Evolutionary conservation across 1,140 invertebrate species (phyloP).

Genomic region (Cyclina sinensis): DNA sequence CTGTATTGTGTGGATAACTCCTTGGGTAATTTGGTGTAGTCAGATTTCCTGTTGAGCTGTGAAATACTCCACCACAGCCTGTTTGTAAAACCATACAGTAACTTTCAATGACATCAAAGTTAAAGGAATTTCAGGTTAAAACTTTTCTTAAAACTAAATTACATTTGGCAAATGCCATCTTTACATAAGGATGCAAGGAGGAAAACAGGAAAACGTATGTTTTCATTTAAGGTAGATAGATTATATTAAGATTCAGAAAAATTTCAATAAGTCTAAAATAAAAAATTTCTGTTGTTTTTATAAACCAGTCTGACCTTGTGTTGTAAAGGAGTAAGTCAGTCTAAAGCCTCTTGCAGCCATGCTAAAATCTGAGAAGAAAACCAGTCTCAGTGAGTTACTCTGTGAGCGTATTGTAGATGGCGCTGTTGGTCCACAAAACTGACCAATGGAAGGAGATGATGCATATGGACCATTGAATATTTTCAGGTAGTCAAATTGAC

Average conservation of each 20-base stretch:
- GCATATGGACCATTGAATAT: conserved; percentile 94
- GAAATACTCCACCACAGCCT: conserved; percentile 94
- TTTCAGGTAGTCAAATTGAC: conserved; percentile 97
- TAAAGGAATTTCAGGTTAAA: too few species aligned
- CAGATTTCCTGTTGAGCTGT: conserved; percentile 90
- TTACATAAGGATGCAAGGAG: not conserved
- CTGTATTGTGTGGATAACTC: conserved; percentile 95
- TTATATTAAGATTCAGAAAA: too few species aligned
- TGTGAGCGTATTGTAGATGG: conserved; percentile 95
- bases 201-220: too few species aligned
- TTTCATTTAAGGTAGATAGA: too few species aligned
- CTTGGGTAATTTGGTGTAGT: conserved; percentile 97
- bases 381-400: conserved; percentile 93
- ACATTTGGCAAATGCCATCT: too few species aligned
- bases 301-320: not conserved
- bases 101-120: too few species aligned
- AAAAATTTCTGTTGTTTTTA: too few species aligned
- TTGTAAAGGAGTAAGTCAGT: conserved; percentile 81
- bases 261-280: too few species aligned
- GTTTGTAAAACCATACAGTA: not conserved
- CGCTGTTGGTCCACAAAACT: conserved; percentile 92
- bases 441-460: conserved; percentile 87
- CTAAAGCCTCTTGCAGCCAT: conserved; percentile 89
- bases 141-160: too few species aligned
- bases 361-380: conserved; percentile 95